Base-by-base conservation (phyloP, 2,113 vertebrate genomes). In the Hydropotes inermis region DNA sequence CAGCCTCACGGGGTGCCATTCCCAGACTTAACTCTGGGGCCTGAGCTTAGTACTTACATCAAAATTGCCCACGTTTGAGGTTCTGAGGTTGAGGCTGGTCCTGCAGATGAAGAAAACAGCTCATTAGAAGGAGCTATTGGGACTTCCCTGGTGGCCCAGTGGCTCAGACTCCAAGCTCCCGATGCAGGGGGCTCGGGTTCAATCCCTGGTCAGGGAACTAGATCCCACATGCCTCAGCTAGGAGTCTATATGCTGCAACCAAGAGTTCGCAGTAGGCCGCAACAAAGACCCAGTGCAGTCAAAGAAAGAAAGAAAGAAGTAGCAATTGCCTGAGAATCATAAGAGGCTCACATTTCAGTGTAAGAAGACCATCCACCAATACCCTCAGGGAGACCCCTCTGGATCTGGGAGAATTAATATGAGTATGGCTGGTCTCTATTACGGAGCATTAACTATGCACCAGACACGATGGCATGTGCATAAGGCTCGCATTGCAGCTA, bases 41-140 rank as follows among this genome's bases (percentile, higher is more conserved):
- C 50, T 3, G 33, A 43, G 23, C 10, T 0, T 0, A n/a, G 70
- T 86, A 97, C 99, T 98, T 98, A 98, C 99, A 27, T 99, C 98
- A 97, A 99, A 99, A 67, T 84, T 98, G 39, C 98, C 98, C 6
- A 99, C 12, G 0, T 98, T 96, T 0, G 98, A 98, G 39, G 98
- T 98, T 78, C 16, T 95, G 93, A 98, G 92, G 67, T 97, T 98
- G 78, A 98, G 94, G 6, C 25, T 94, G n/a, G 98, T 82, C 96
- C 99, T 99, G 96, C 7, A 23, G 82, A 74, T 17, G 52, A 97
- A 96, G 58, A n/a, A 96, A 64, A 58, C 9, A 39, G 13, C 21
- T 33, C 0, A 0, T 98, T 54, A 96, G 67, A 76, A 78, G 70
- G 7, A 91, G 61, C 0, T 5, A 27, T 6, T 27, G 12, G 70